These are phyloP conservation scores for Ichneumoninae sp. DNA, from an alignment of 2,888 invertebrate genomes.

Conservation along the genomic window DNA sequence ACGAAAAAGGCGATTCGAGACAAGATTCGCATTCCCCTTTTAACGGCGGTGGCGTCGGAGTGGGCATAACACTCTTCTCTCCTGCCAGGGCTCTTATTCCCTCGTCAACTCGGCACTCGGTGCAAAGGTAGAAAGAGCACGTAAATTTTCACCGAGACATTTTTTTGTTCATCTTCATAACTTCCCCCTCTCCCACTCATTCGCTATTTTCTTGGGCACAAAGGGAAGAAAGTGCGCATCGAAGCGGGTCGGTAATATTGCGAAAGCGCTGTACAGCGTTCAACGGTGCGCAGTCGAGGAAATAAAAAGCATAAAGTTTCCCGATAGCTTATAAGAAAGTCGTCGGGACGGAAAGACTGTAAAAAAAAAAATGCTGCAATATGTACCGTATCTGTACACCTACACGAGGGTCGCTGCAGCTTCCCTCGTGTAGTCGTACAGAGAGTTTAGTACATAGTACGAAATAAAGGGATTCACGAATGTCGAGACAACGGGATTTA, in stretches of 20 bases:
- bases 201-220: slow-evolving; percentile 34
- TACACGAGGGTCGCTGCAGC: neutral
- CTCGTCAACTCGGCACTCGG: slow-evolving; percentile 19
- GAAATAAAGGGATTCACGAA: slow-evolving; percentile 58
- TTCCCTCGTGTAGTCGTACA: neutral
- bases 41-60: neutral
- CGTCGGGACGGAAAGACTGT: neutral
- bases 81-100: slow-evolving; percentile 1
- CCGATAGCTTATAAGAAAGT: neutral
- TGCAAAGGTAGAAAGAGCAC: slow-evolving; percentile 30
- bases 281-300: neutral
- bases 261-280: neutral
- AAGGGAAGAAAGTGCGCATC: slow-evolving; percentile 8
- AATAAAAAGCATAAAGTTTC: neutral
- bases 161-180: slow-evolving; percentile 18
- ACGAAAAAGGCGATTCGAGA: neutral
- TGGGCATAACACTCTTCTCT: neutral
- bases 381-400: neutral
- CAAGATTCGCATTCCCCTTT: slow-evolving; percentile 35
- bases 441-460: slow-evolving; percentile 15
- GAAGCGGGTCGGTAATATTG: slow-evolving; percentile 6
- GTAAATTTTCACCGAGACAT: slow-evolving; percentile 38
- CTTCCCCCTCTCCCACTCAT: neutral
- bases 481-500: slow-evolving; percentile 61
- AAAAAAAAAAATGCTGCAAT: slow-evolving; percentile 5